phyloP scores from a whole-genome alignment of 2,888 invertebrate species.

The Panopea generosa region DNA sequence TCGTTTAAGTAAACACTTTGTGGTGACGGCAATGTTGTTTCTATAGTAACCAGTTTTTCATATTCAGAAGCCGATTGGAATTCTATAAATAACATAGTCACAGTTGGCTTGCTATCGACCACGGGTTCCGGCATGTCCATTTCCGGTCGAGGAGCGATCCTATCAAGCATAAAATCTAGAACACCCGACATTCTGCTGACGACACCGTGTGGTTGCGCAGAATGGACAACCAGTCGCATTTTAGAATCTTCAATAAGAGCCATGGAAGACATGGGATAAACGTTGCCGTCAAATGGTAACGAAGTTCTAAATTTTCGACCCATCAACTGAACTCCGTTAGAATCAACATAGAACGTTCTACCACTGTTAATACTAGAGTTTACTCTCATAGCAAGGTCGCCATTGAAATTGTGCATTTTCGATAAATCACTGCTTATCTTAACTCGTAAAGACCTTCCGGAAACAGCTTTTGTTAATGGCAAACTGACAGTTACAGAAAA shows the following conservation, averaged over 20 bases:
- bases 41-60: conserved; percentile 23
- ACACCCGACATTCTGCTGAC: conserved; percentile 75
- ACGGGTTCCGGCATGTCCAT: conserved; percentile 82
- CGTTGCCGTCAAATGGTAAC: conserved; percentile 80
- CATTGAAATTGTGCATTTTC: conserved; percentile 25
- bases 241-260: conserved; percentile 77
- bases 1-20: conserved; percentile 57
- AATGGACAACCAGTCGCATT: conserved; percentile 76
- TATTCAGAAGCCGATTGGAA: conserved; percentile 27
- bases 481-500: conserved; percentile 36
- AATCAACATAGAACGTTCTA: conserved; percentile 80
- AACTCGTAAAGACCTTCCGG: conserved; percentile 38
- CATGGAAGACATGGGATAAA: conserved; percentile 82
- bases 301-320: conserved; percentile 73
- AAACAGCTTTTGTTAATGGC: conserved; percentile 12
- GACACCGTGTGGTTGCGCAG: conserved; percentile 83
- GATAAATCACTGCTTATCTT: conserved; percentile 45
- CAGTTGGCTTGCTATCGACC: conserved; percentile 75
- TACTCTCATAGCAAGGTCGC: conserved; percentile 82
- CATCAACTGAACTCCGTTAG: conserved; percentile 82
- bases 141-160: conserved; percentile 80
- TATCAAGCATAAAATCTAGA: conserved; percentile 83
- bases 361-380: conserved; percentile 70
- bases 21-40: conserved; percentile 44
- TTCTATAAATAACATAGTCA: conserved; percentile 46